Base-by-base conservation (phyloP, 1,140 invertebrate species). In the Cydia pomonella region DNA sequence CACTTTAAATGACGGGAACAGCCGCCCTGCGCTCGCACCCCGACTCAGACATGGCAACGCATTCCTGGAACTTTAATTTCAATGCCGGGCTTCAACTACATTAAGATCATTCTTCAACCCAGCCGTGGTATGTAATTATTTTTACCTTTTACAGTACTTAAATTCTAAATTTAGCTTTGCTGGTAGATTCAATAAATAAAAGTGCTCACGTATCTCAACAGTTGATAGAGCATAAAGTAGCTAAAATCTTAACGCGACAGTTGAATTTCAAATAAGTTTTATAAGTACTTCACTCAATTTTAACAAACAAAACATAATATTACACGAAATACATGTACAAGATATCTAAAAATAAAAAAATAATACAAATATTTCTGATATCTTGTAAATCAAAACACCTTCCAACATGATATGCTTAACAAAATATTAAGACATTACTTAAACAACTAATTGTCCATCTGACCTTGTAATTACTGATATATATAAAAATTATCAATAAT, bases 61-160 rank as follows among this genome's bases (percentile, higher is more conserved):
- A 78, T 83, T 83, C 82, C 73, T 71, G 64, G 82, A 79, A 83
- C 80, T 76, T 75, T 75, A 79, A 81, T 80, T 76, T 53, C 76
- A 41, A 73, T 74, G 74, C 75, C 75, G 76, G 78, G 72, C 74
- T 76, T 78, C 73, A 38, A 72, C 75, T 73, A 44, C 77, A 72
- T 79, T 82, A 66, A 78, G 38, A 76, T 75, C 73, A 75, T 77
- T 63, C 72, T 33, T 47, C 74, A 76, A 69, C 33, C 59, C 50
- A 29, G 73, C 73, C 66, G 18, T 76, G 50, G 75, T 7, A 69
- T 69, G 27, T 18, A 7, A 69, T 69, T 69, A 69, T 69, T 69
- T 69, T 69, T 69, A 33, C 64, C 29, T 69, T 69, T 69, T 69
- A 23, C 64, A 69, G 64, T 33, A 69, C 64, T 41, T 69, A 33